phyloP scores from a whole-genome alignment of 2,888 invertebrate genomes.

The Aspidapion aeneum region DNA sequence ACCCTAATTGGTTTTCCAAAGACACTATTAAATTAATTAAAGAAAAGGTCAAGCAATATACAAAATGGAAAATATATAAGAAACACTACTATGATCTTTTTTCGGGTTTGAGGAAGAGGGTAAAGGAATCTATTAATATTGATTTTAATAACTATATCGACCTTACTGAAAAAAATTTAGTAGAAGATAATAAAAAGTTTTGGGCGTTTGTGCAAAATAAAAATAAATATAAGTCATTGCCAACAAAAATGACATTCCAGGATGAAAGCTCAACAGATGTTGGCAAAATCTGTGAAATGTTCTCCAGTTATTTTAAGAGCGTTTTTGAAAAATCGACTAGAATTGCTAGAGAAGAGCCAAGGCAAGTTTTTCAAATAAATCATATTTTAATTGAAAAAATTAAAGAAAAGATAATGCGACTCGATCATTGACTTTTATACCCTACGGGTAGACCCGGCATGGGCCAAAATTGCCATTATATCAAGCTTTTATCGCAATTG shows the following conservation, averaged over 20 bases:
- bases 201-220: too few species aligned
- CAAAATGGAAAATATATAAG: background rate
- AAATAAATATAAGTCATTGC: too few species aligned
- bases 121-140: background rate
- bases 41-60: background rate
- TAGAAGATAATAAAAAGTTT: too few species aligned
- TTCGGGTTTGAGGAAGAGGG: background rate
- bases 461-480: too few species aligned
- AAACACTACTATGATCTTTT: background rate
- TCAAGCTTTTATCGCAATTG: too few species aligned
- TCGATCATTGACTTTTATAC: too few species aligned
- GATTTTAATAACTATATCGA: background rate
- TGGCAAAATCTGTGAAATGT: background rate
- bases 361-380: background rate
- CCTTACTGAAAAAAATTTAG: background rate
- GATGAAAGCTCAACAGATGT: background rate
- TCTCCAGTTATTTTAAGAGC: background rate
- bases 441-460: too few species aligned
- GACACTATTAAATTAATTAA: background rate
- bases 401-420: background rate
- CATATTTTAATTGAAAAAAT: background rate
- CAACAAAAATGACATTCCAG: too few species aligned
- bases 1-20: background rate
- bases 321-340: background rate
- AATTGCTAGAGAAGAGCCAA: background rate